These are phyloP conservation scores for Dolichomitus sp. DNA, from an alignment of 2,888 invertebrate genomes.

Conservation along the genomic window DNA sequence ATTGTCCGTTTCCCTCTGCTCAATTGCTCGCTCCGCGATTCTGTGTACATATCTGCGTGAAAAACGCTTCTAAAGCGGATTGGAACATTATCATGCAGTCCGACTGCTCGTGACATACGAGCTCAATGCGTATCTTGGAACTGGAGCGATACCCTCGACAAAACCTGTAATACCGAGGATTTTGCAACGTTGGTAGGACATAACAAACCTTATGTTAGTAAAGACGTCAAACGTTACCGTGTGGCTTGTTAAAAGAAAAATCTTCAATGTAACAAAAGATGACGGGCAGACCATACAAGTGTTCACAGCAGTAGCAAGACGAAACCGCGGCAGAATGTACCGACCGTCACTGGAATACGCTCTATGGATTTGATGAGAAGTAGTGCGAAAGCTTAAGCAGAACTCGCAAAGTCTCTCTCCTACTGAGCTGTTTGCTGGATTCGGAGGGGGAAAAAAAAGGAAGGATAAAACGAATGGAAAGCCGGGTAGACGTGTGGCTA, in stretches of 20 bases:
- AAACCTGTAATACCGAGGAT: background rate
- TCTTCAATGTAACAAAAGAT: constrained; percentile 4
- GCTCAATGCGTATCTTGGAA: background rate
- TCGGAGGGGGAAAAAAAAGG: background rate
- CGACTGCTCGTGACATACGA: background rate
- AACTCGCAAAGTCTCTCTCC: constrained; percentile 27
- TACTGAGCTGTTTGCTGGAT: constrained; percentile 1
- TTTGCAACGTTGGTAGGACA: background rate
- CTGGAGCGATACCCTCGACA: background rate
- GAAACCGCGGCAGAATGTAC: constrained; percentile 3
- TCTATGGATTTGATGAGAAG: constrained; percentile 29
- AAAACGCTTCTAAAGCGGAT: background rate
- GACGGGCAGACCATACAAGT: background rate
- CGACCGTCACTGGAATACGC: constrained; percentile 12
- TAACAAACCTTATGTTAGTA: constrained; percentile 1
- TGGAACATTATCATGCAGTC: background rate
- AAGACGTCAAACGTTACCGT: constrained; percentile 9
- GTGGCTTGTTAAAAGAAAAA: constrained; percentile 44
- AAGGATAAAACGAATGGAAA: constrained; percentile 8
- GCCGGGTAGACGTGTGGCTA: constrained; percentile 11
- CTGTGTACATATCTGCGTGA: background rate
- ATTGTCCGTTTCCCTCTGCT: constrained; percentile 36
- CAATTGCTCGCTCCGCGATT: constrained; percentile 37
- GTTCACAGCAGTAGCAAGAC: background rate
- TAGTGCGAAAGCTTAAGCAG: constrained; percentile 19